phyloP scores from a whole-genome alignment of 2,888 invertebrate genomes.

The Diarsia dahlii region DNA sequence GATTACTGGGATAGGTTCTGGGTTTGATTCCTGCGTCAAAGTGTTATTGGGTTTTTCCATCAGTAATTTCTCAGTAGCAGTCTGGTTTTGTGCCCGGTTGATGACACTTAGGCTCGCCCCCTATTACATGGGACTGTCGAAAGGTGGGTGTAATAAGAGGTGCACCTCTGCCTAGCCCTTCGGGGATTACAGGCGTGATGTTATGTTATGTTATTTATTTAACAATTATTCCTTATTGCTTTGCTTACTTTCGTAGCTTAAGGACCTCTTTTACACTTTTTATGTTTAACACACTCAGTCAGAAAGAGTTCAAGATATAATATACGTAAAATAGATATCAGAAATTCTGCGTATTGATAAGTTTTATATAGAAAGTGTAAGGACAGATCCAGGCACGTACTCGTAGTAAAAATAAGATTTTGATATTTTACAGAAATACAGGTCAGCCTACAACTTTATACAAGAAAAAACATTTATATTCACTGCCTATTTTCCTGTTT shows the following conservation, averaged over 20 bases:
- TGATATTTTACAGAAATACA: conserved; percentile 38
- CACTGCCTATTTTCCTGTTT: conserved; percentile 56
- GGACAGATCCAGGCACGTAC: neutral
- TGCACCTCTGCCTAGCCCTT: too few species aligned
- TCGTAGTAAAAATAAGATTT: conserved; percentile 18
- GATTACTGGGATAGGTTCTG: too few species aligned
- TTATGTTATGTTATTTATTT: too few species aligned
- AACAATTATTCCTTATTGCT: neutral
- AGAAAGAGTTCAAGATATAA: neutral
- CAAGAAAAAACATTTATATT: conserved; percentile 57
- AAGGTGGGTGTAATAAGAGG: too few species aligned
- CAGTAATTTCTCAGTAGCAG: too few species aligned
- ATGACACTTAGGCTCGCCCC: too few species aligned
- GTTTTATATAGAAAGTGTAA: neutral
- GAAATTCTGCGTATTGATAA: neutral
- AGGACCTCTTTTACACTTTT: neutral
- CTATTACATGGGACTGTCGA: too few species aligned
- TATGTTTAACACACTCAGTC: neutral
- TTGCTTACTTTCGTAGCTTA: neutral
- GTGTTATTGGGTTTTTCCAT: too few species aligned
- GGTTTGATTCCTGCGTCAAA: too few species aligned
- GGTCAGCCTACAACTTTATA: conserved; percentile 30
- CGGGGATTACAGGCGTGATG: too few species aligned
- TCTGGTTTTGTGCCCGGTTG: too few species aligned
- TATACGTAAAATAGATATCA: neutral